A percentile compares a stretch with the other conserved stretches of the same genome.
Conservation (phyloP, 2,888 invertebrate species). For the Dyspetes luteomarginatus region DNA sequence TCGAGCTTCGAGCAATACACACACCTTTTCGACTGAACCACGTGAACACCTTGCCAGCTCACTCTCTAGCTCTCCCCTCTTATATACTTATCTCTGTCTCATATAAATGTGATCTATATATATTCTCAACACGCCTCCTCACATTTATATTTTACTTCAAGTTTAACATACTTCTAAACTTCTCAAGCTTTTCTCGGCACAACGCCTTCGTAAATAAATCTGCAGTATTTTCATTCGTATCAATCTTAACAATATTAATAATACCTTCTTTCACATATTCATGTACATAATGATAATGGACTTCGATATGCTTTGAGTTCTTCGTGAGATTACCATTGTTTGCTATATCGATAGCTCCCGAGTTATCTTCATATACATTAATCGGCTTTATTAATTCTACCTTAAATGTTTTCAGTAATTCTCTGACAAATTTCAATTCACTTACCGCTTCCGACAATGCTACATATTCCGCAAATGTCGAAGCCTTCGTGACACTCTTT, state of each 20-base stretch:
- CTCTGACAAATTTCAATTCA: conserved; percentile 32
- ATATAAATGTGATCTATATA: not conserved
- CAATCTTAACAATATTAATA: conserved; percentile 49
- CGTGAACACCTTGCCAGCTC: too few relatives aligned
- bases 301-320: conserved; percentile 66
- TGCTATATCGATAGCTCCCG: conserved; percentile 68
- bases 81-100: too few relatives aligned
- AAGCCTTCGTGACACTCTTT: conserved; percentile 69
- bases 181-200: conserved; percentile 26
- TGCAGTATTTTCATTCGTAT: conserved; percentile 46
- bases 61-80: too few relatives aligned
- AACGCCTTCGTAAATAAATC: conserved; percentile 51
- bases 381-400: conserved; percentile 60
- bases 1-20: too few relatives aligned
- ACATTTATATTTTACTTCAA: conserved; percentile 24
- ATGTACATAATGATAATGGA: conserved; percentile 50
- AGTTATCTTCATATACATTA: conserved; percentile 71
- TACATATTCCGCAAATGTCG: conserved; percentile 27
- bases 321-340: conserved; percentile 71
- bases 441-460: conserved; percentile 27
- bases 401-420: conserved; percentile 57
- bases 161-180: conserved; percentile 28
- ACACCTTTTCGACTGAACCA: too few relatives aligned
- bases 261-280: conserved; percentile 25
- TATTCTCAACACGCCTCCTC: conserved; percentile 28